A percentile compares a stretch with the other conserved stretches of the same genome.
phyloP scores from a whole-genome alignment of 2,797 vertebrate genomes.

The Spheniscus humboldti region DNA sequence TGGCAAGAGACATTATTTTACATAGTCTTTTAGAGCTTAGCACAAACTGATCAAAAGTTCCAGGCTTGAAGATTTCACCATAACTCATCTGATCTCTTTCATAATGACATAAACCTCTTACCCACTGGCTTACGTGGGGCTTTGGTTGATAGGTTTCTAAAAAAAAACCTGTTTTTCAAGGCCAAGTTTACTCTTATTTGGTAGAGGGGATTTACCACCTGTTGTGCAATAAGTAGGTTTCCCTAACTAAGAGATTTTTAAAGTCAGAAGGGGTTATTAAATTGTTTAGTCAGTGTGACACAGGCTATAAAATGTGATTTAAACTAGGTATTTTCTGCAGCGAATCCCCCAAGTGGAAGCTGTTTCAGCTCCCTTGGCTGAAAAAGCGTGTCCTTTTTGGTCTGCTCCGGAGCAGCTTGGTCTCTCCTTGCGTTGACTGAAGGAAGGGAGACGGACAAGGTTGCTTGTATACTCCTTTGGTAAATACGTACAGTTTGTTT shows the following conservation, averaged over 20 bases:
- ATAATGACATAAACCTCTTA: background rate
- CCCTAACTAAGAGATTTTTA: background rate
- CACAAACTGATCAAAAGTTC: background rate
- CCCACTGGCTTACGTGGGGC: background rate
- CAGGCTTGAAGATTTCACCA: background rate
- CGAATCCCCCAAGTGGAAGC: background rate
- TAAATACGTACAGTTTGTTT: background rate
- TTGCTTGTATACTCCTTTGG: background rate
- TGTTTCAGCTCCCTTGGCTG: background rate
- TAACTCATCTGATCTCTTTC: background rate
- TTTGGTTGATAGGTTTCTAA: background rate
- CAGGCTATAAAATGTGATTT: slow-evolving; percentile 7
- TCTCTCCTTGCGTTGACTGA: rapidly evolving
- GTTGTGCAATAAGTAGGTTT: background rate
- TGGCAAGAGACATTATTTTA: background rate
- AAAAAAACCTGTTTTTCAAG: background rate
- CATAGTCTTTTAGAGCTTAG: background rate
- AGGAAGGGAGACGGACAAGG: background rate
- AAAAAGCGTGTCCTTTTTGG: background rate
- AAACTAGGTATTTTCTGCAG: background rate
- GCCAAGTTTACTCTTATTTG: background rate
- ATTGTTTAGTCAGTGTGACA: background rate
- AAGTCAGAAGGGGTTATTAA: background rate
- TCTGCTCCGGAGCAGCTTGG: background rate
- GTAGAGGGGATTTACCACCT: background rate